Conservation (phyloP, 2,888 invertebrate genomes). For the Crepidodera aurea region DNA sequence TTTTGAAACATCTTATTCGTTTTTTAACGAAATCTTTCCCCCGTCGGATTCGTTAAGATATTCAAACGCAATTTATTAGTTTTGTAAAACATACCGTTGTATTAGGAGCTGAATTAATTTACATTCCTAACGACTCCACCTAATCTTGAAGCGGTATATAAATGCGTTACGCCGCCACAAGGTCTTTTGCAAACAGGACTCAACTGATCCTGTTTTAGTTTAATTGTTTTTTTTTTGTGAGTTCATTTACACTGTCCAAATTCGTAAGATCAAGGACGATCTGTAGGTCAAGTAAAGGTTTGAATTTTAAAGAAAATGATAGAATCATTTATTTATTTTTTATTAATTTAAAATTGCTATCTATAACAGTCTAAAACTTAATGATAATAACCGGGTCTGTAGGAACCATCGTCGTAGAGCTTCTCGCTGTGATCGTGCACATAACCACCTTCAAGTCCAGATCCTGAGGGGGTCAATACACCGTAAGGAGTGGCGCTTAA, state of each 20-base stretch:
- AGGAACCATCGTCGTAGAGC: constrained; percentile 54
- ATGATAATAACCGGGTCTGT: constrained; percentile 45
- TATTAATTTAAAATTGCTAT: constrained; percentile 28
- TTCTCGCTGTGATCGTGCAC: constrained; percentile 50
- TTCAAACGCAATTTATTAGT: constrained; percentile 12
- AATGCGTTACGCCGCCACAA: not conserved
- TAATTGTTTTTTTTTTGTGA: not conserved
- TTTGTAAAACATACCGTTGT: constrained; percentile 6
- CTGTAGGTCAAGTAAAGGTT: constrained; percentile 17
- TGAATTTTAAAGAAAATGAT: too few species aligned
- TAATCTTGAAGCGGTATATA: constrained; percentile 14
- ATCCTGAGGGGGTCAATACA: constrained; percentile 43
- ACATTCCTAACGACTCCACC: constrained; percentile 14
- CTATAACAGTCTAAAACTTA: constrained; percentile 31
- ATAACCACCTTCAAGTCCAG: constrained; percentile 52
- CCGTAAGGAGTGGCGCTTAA: constrained; percentile 44
- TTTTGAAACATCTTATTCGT: too few species aligned
- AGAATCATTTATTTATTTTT: constrained; percentile 9
- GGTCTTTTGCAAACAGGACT: constrained; percentile 7
- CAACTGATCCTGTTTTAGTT: constrained; percentile 10
- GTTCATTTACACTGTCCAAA: constrained; percentile 18
- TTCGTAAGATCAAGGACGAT: constrained; percentile 16
- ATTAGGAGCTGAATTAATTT: constrained; percentile 14
- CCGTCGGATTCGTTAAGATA: not conserved
- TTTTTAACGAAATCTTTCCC: too few species aligned